Base-by-base conservation (phyloP, 1,140 invertebrate species). In the Contarinia nasturtii region DNA sequence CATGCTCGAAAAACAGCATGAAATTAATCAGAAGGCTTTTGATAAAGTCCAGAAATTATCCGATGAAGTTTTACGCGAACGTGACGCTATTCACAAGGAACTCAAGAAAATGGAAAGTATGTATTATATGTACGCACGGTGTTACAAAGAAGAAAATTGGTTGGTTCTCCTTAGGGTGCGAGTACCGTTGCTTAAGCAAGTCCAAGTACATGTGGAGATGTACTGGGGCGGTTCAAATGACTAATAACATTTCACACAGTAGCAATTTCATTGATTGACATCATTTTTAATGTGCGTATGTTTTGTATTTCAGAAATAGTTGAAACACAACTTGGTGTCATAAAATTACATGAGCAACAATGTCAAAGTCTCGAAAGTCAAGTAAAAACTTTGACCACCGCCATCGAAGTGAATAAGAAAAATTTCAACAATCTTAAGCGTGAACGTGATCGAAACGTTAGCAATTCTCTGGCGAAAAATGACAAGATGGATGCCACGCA, bases 381-480 rank as follows among this genome's bases (percentile, higher is more conserved):
- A 41, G 45, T 63, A 44, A 61, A 60, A 49, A 57, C 59, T 1
- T 57, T 63, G 56, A n/a, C 17, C 58, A n/a, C 50, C 54, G 0
- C 54, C 58, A 0, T 54, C 61, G 0, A 59, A 55, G 17, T 57
- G 60, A 41, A 57, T 53, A 7, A 50, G 60, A 22, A 50, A 40
- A 57, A 59, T 1, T 18, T 58, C 1, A 44, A 40, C 8, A 60
- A 59, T 44, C 37, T 58, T 5, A 55, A 60, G 34, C 56, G 56
- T 38, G 61, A 63, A 19, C 60, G 58, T 20, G 44, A 49, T 7
- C 59, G 60, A 33, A 59, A 61, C 41, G 18, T 55, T 2, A 61
- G 63, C 11, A 58, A 63, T 40, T 57, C 58, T 41, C 54, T 62
- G 47, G 54, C 65, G 55, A 53, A 68, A 37, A 61, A 68, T 11